Evolutionary conservation across 2,888 invertebrate genomes (phyloP).

Genomic region (Clepsis dumicolana): DNA sequence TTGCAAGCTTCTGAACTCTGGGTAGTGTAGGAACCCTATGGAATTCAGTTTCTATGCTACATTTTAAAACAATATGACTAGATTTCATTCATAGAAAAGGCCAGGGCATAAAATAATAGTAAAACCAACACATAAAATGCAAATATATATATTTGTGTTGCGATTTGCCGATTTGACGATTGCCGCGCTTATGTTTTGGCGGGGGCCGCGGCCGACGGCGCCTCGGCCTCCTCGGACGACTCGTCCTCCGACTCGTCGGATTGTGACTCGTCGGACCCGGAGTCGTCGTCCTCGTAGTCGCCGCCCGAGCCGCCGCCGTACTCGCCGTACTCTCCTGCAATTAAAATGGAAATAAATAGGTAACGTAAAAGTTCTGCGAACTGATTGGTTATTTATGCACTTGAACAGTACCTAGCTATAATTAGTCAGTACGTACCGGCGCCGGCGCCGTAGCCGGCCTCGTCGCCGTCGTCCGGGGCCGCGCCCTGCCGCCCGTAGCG

Average conservation of each 20-base stretch:
- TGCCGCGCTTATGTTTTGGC: slow-evolving; percentile 5
- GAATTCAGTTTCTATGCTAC: too few species aligned
- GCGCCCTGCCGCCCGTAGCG: slow-evolving; percentile 95
- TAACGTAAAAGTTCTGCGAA: not conserved
- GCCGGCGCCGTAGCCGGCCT: slow-evolving; percentile 53
- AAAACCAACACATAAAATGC: not conserved
- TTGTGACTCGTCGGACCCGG: slow-evolving; percentile 64
- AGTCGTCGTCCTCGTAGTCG: slow-evolving; percentile 79
- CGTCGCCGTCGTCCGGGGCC: slow-evolving; percentile 88
- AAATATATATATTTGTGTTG: slow-evolving; percentile 28
- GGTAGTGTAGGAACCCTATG: too few species aligned
- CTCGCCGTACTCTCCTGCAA: slow-evolving; percentile 78
- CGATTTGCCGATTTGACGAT: too few species aligned
- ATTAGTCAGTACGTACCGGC: slow-evolving; percentile 29
- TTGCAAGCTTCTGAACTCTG: too few species aligned
- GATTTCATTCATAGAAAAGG: too few species aligned
- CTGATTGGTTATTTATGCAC: too few species aligned
- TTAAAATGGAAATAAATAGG: not conserved
- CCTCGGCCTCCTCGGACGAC: slow-evolving; percentile 51
- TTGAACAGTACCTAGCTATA: too few species aligned
- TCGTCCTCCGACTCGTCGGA: slow-evolving; percentile 52
- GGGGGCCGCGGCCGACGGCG: slow-evolving; percentile 49
- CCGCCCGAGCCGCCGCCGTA: slow-evolving; percentile 77
- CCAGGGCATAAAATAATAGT: not conserved
- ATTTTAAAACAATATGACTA: too few species aligned